These are phyloP conservation scores for Papilio polyxenes DNA, from an alignment of 1,140 invertebrate genomes.

Conservation along the genomic window DNA sequence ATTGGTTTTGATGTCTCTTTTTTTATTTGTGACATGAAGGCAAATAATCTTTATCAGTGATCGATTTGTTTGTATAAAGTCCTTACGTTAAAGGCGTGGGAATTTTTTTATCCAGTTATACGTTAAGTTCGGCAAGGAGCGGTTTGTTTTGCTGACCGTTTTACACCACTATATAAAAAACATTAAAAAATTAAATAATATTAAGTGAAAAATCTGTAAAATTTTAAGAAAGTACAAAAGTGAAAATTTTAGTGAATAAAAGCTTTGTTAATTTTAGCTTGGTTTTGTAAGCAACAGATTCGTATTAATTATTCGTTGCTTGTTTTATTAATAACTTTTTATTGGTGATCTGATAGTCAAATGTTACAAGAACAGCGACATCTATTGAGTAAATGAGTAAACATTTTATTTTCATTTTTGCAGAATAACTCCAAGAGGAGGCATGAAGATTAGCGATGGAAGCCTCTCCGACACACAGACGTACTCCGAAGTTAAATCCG, in stretches of 20 bases:
- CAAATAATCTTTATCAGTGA: slow-evolving; percentile 31
- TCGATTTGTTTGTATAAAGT: slow-evolving; percentile 22
- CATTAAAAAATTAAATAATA: not conserved
- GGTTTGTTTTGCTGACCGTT: not conserved
- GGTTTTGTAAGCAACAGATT: no score
- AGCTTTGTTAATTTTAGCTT: no score
- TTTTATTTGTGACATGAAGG: not conserved
- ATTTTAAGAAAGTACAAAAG: not conserved
- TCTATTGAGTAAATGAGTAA: not conserved
- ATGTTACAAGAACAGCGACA: not conserved
- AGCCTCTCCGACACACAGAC: slow-evolving; percentile 90
- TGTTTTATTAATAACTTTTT: no score
- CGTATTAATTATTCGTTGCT: no score
- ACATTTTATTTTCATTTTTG: slow-evolving; percentile 42
- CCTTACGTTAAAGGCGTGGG: slow-evolving; percentile 19
- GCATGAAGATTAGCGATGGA: slow-evolving; percentile 86
- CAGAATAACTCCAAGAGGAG: slow-evolving; percentile 81
- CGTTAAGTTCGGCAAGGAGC: not conserved
- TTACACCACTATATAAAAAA: not conserved
- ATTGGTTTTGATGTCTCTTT: not conserved
- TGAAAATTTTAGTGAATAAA: not conserved
- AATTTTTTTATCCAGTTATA: slow-evolving; percentile 33
- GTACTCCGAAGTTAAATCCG: slow-evolving; percentile 84
- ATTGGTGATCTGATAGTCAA: no score
- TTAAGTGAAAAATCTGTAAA: not conserved